Evolutionary conservation across 2,888 invertebrate genomes (phyloP), one percentile per base, ranked within the genome.

Genomic region (Drosophila peninsularis): DNA sequence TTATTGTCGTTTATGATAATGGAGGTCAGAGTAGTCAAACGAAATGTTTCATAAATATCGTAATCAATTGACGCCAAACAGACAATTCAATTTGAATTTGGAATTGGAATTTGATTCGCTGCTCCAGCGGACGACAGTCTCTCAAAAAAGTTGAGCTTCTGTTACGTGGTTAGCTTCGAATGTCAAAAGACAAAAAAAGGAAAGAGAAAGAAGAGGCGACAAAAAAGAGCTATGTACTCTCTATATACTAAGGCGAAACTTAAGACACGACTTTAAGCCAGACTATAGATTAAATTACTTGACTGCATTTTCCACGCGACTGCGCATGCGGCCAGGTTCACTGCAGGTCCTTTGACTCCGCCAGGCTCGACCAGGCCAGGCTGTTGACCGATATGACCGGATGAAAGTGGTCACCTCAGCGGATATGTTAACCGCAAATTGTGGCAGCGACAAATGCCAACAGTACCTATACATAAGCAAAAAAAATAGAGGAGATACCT

Each of bases 11-110:
- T 76, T 81, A 90, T 87, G 90, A 91, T 91, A 90, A 91, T 90
- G 87, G 90, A 86, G 91, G 91, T 90, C 91, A 91, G 78, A 82
- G 75, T 82, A 86, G 91, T 91, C 91, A 91, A 90, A 87, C 75
- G 88, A 81, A 91, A 85, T 90, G 90, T 89, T 86, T 85, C 78
- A 90, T 82, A 90, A 90, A 90, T 89, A 88, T 80, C 77, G 78
- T 88, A 90, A 91, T 88, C 88, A 91, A 91, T 89, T 89, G 71
- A 68, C 82, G 63, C 67, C 79, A 66, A 65, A 39, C 56, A 64
- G 62, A 75, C 71, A 78, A 81, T 78, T 71, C 63, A 81, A 78
- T 76, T 83, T 77, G 61, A 79, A 64, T 74, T 66, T 58, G 47
- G 57, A 74, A 63, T 84, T 84, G 86, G 71, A 75, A 74, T 68